Evolutionary conservation across 2,797 vertebrate species (phyloP), one percentile per base, ranked within the genome.

Genomic region (Leptodactylus fallax): DNA sequence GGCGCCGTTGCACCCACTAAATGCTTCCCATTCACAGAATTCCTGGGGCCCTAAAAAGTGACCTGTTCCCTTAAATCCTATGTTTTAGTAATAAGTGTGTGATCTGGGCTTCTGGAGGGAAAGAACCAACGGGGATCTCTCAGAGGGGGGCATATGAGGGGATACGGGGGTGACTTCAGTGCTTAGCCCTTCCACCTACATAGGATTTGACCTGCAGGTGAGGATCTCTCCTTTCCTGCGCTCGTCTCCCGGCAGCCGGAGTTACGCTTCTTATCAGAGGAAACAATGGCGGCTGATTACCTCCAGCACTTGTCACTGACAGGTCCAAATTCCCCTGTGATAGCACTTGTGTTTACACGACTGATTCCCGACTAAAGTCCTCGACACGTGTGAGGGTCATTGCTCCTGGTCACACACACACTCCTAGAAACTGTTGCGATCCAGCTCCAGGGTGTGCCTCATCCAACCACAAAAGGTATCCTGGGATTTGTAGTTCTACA

Each of bases 381-480:
- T 27, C 11, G 84, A 89, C 84, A 89, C 84, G 87, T 82, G 79
- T 82, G 80, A 19, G 27, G 84, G 36, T 88, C 27, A 67, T n/a
- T 17, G 13, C 13, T 53, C 63, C 49, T 25, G n/a, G 80, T 76
- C 71, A 45, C 45, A 51, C 17, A 13, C 21, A 9, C 36, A 8
- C 10, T 3, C 58, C 14, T 16, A 19, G 6, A n/a, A 36, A 12
- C 56, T 14, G 17, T 23, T 13, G 4, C n/a, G 45, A 11, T 12
- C 10, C n/a, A n/a, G 8, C 7, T 23, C 21, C 55, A 13, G 16
- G 13, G 5, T 3, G 56, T 58, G 56, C 13, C 13, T 58, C 14
- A 23, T 55, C n/a, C 65, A 69, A 13, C 36, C n/a, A 4, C 47
- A 10, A 47, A 19, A 7, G 14, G 7, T 6, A 71, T 53, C 49